Conservation (phyloP, 1,140 invertebrate genomes). For the Drosophila hydei region DNA sequence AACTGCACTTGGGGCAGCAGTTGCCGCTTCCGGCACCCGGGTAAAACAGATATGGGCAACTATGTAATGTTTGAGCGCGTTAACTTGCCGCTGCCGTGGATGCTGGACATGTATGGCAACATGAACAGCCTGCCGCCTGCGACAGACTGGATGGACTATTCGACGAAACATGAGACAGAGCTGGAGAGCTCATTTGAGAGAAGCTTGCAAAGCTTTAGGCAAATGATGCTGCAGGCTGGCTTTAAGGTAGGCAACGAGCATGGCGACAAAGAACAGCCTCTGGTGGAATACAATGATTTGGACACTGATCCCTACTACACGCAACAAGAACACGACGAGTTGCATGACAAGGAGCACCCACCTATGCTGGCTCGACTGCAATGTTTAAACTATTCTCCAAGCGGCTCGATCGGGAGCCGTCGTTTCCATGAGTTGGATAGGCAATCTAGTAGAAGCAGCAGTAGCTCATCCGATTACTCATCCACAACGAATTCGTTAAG, state of each 20-base stretch:
- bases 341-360: too few species aligned
- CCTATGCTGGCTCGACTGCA: too few species aligned
- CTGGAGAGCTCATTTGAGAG: constrained; percentile 9
- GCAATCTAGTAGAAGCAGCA: not conserved
- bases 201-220: not conserved
- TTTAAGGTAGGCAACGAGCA: not conserved
- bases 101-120: too few species aligned
- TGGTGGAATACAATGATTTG: constrained; percentile 23
- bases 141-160: not conserved
- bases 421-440: not conserved
- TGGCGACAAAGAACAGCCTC: not conserved
- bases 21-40: constrained; percentile 47
- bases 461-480: constrained; percentile 4
- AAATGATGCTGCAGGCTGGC: constrained; percentile 18
- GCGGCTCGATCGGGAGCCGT: not conserved
- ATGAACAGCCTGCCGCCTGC: not conserved
- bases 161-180: not conserved
- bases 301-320: constrained; percentile 47
- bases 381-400: too few species aligned
- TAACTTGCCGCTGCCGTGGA: constrained; percentile 21
- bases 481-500: constrained; percentile 12
- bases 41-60: constrained; percentile 17
- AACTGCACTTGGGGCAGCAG: constrained; percentile 35
- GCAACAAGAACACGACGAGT: not conserved
- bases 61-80: constrained; percentile 58